Conservation (phyloP, 1,140 invertebrate genomes). For the Drosophila albomicans region DNA sequence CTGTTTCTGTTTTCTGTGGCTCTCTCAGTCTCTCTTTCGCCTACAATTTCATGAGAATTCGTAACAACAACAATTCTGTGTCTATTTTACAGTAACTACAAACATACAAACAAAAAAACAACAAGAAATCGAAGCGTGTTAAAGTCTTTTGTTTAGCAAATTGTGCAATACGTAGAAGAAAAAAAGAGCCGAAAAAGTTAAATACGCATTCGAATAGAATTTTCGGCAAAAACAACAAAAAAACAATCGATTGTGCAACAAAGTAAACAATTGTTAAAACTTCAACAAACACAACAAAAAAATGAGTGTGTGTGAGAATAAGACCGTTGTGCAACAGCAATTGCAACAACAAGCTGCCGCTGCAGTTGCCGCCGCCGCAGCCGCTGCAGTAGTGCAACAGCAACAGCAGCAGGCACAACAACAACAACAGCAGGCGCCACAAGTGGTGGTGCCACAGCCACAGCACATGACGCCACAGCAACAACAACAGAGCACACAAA, state of each 20-base stretch:
- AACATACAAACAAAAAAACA: constrained; percentile 21
- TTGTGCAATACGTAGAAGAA: constrained; percentile 70
- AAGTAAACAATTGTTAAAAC: constrained; percentile 61
- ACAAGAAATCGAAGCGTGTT: constrained; percentile 52
- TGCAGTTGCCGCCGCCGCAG: constrained; percentile 58
- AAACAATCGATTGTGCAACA: constrained; percentile 49
- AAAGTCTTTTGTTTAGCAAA: constrained; percentile 46
- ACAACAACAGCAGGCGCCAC: constrained; percentile 65
- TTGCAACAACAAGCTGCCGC: constrained; percentile 74
- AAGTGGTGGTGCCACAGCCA: constrained; percentile 73
- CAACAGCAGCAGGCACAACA: constrained; percentile 45
- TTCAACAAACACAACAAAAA: constrained; percentile 73
- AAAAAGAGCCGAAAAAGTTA: constrained; percentile 51
- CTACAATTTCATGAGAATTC: constrained; percentile 51
- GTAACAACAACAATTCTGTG: constrained; percentile 43
- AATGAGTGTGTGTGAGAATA: constrained; percentile 89
- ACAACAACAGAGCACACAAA: constrained; percentile 92
- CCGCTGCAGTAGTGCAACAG: constrained; percentile 51
- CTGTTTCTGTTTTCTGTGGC: constrained; percentile 52
- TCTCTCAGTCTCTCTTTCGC: constrained; percentile 19
- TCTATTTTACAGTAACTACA: constrained; percentile 46
- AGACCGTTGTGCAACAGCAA: constrained; percentile 84
- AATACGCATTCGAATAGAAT: constrained; percentile 63
- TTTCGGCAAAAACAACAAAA: constrained; percentile 44
- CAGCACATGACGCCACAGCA: constrained; percentile 86